Conservation (phyloP, 1,140 invertebrate genomes). For the Drosophila pseudoananassae region DNA sequence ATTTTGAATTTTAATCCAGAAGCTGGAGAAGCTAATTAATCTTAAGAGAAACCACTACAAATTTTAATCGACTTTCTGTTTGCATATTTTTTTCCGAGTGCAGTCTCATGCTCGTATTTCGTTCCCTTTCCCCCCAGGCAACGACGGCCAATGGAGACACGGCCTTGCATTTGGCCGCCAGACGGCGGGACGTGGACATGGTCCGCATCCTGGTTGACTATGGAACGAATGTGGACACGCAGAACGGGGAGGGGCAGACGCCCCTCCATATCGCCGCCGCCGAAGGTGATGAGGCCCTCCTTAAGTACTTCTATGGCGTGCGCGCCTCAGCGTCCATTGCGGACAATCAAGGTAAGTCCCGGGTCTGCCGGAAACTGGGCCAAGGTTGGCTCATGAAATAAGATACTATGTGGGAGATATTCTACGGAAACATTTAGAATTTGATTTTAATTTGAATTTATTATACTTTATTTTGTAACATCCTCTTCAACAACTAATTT, state of each 20-base stretch:
- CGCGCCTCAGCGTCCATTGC: constrained; percentile 96
- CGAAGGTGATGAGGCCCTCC: constrained; percentile 95
- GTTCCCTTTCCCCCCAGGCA: constrained; percentile 83
- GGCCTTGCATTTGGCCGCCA: constrained; percentile 95
- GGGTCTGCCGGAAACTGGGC: background rate
- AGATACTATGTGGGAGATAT: background rate
- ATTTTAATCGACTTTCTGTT: constrained; percentile 2
- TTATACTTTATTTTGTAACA: background rate
- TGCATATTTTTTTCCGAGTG: constrained; percentile 22
- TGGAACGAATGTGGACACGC: constrained; percentile 94
- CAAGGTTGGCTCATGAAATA: constrained; percentile 1
- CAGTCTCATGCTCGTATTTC: constrained; percentile 27
- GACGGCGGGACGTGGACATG: constrained; percentile 95
- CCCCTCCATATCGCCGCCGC: constrained; percentile 97
- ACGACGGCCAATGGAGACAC: constrained; percentile 92
- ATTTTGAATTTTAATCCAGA: background rate
- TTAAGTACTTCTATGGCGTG: constrained; percentile 97
- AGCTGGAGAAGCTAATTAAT: background rate
- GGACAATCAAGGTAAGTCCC: constrained; percentile 91
- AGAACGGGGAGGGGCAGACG: constrained; percentile 96
- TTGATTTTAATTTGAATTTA: background rate
- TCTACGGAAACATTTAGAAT: background rate
- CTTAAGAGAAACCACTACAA: constrained; percentile 1
- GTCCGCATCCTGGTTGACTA: constrained; percentile 95
- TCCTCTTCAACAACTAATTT: no score